These are phyloP conservation scores for Belonocnema kinseyi DNA, from an alignment of 1,140 invertebrate species.

Conservation along the genomic window DNA sequence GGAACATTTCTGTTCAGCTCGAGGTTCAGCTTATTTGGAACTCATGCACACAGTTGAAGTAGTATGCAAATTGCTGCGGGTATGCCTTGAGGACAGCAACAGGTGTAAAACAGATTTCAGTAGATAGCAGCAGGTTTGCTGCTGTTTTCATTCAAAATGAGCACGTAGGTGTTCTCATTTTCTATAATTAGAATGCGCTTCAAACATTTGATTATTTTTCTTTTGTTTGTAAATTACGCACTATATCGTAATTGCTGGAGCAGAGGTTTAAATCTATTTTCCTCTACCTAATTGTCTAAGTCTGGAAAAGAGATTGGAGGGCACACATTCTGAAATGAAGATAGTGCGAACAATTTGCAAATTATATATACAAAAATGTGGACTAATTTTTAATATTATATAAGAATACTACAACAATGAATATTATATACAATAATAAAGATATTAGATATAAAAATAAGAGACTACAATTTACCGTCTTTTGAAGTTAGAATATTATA, in stretches of 20 bases:
- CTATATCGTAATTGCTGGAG: neutral
- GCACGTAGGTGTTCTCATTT: neutral
- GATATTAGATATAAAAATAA: too few species aligned
- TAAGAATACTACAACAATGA: too few species aligned
- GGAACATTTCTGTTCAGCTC: too few species aligned
- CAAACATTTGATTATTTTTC: neutral
- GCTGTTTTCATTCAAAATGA: neutral
- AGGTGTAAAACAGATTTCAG: slow-evolving; percentile 8
- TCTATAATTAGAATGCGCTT: neutral
- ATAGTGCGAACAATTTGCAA: neutral
- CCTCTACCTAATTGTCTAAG: neutral
- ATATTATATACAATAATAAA: too few species aligned
- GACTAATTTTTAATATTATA: too few species aligned
- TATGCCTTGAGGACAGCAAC: neutral
- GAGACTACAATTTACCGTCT: too few species aligned
- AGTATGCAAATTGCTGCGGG: neutral
- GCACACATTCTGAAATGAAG: neutral
- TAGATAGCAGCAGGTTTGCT: neutral
- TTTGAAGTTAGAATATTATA: too few species aligned
- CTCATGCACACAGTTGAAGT: neutral
- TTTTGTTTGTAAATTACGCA: neutral
- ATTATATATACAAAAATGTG: too few species aligned
- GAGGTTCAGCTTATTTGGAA: too few species aligned
- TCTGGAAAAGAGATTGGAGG: neutral
- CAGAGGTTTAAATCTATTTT: neutral